These are phyloP conservation scores for Trichonephila clavipes DNA, from an alignment of 1,140 invertebrate genomes.

Conservation along the genomic window DNA sequence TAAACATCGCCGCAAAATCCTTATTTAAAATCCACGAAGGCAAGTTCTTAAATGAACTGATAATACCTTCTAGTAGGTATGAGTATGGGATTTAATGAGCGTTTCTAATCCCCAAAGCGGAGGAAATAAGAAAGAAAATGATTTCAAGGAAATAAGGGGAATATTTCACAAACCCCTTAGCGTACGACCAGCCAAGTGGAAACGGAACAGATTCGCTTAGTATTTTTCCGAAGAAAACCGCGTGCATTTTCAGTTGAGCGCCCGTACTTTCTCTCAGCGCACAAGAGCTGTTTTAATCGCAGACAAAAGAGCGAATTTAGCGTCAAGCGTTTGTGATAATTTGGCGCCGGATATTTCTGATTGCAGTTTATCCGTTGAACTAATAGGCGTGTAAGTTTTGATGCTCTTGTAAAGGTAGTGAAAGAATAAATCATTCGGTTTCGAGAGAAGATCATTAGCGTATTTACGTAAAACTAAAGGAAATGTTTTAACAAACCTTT, in stretches of 20 bases:
- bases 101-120: constrained; percentile 61
- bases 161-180: constrained; percentile 59
- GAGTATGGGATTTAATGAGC: constrained; percentile 66
- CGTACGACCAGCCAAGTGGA: constrained; percentile 37
- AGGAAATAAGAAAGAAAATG: constrained; percentile 63
- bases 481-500: constrained; percentile 37
- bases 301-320: constrained; percentile 33
- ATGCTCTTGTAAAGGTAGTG: background rate
- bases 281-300: constrained; percentile 39
- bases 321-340: constrained; percentile 2
- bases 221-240: constrained; percentile 43
- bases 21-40: constrained; percentile 59
- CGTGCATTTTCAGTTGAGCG: constrained; percentile 43
- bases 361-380: constrained; percentile 47
- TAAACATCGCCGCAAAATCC: constrained; percentile 61
- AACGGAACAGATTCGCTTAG: constrained; percentile 58
- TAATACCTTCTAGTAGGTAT: constrained; percentile 51
- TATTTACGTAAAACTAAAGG: constrained; percentile 24
- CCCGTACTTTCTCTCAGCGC: background rate
- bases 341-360: constrained; percentile 59
- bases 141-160: constrained; percentile 57
- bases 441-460: constrained; percentile 35
- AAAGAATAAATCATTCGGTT: constrained; percentile 27
- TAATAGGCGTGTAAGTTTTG: constrained; percentile 59
- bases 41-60: constrained; percentile 62